Base-by-base conservation (phyloP, 2,888 invertebrate genomes). In the Myopa testacea region DNA sequence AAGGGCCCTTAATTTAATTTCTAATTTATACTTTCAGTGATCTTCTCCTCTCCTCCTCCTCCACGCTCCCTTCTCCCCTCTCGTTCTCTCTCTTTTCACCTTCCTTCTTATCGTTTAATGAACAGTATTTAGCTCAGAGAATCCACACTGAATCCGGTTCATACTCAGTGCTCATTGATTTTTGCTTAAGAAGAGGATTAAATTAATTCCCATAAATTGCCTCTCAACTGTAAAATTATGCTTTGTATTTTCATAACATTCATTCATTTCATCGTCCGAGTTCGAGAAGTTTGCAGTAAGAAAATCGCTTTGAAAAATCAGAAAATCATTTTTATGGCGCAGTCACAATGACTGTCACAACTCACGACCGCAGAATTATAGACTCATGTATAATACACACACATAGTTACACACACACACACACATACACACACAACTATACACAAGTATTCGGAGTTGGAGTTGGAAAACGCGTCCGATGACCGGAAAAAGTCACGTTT, bases 401-500 rank as follows among this genome's bases (percentile, higher is more conserved):
- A 63, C 10, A 8, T 52, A 8, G 14, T 60, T 37, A 72, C 60
- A 74, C 58, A 74, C 70, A 1, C 55, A 69, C 38, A 70, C 45
- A 67, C 50, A 73, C 52, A 19, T 38, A 73, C 60, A 45, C 50
- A 37, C 38, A 65, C 55, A 65, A 40, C 52, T 65, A 26, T 52
- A 67, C 37, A 55, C 14, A 55, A 55, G n/a, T 16, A 75, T 26
- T 73, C 69, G 37, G 55, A 16, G 45, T 69, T 58, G 52, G 67
- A 55, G 65, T 14, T 65, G 34, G 37, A 8, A 26, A n/a, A 26
- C 62, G 10, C 62, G 65, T 3, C 16, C 45, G 76, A 72, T 79
- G 79, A 75, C 79, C 79, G 76, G 77, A 78, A 81, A 79, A 80
- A 82, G 83, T 83, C 83, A 83, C 83, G 83, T 83, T 81, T 81